phyloP scores from a whole-genome alignment of 1,140 invertebrate genomes.

The Sinella curviseta region DNA sequence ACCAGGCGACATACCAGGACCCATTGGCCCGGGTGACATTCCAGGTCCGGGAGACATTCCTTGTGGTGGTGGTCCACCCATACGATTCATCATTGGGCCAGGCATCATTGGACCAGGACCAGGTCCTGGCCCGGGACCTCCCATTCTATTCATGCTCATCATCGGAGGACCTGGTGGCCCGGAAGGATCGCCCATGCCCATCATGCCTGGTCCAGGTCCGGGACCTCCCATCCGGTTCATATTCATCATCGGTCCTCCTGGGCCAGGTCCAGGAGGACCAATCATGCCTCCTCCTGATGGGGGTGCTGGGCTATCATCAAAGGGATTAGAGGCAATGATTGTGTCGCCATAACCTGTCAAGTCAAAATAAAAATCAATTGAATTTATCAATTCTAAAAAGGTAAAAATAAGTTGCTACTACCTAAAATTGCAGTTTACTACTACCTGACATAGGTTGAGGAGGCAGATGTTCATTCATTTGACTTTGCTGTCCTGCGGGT shows the following conservation, averaged over 20 bases:
- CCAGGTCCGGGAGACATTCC: not conserved
- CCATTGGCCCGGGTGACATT: slow-evolving; percentile 39
- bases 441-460: slow-evolving; percentile 69
- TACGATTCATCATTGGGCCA: not conserved
- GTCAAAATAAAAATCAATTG: slow-evolving; percentile 23
- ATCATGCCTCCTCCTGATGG: slow-evolving; percentile 59
- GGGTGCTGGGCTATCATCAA: slow-evolving; percentile 83
- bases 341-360: slow-evolving; percentile 78
- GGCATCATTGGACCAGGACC: not conserved
- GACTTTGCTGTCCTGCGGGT: slow-evolving; percentile 59
- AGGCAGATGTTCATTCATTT: slow-evolving; percentile 73
- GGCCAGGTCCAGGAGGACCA: slow-evolving; percentile 58
- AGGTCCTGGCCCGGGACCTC: slow-evolving; percentile 62
- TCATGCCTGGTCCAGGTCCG: slow-evolving; percentile 62
- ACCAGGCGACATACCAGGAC: not conserved
- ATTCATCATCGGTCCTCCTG: slow-evolving; percentile 58
- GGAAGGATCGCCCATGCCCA: slow-evolving; percentile 70
- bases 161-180: slow-evolving; percentile 64
- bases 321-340: slow-evolving; percentile 90
- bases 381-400: not conserved
- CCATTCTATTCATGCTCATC: slow-evolving; percentile 62
- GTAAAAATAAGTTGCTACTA: not conserved
- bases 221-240: slow-evolving; percentile 55
- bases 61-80: slow-evolving; percentile 37
- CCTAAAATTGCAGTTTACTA: not conserved